A percentile compares a stretch with the other conserved stretches of the same genome.
phyloP scores from a whole-genome alignment of 1,140 invertebrate species.

The Drosophila sturtevanti region DNA sequence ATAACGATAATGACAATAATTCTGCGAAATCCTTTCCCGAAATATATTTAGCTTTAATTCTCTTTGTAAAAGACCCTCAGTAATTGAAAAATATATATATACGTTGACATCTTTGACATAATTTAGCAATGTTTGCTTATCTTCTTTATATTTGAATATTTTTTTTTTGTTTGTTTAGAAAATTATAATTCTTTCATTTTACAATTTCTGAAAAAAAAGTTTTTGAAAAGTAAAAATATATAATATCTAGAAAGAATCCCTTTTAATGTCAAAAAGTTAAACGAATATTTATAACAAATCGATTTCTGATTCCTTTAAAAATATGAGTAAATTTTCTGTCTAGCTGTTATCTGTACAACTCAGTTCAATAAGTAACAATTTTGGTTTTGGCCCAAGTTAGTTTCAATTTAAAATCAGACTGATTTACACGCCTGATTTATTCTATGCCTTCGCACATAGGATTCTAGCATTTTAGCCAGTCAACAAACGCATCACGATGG shows the following conservation, averaged over 20 bases:
- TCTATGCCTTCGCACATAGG: neutral
- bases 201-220: neutral
- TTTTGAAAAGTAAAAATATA: too few relatives aligned
- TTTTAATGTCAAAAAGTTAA: neutral
- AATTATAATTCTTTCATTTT: too few relatives aligned
- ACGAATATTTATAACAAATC: neutral
- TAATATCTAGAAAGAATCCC: neutral
- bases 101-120: too few relatives aligned
- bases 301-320: neutral
- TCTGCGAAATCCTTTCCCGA: too few relatives aligned
- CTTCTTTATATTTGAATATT: too few relatives aligned
- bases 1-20: too few relatives aligned
- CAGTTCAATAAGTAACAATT: neutral
- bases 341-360: neutral
- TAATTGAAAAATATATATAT: too few relatives aligned
- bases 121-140: too few relatives aligned
- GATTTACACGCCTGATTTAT: neutral
- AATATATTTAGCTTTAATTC: too few relatives aligned
- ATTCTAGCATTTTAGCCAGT: neutral
- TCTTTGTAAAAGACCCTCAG: too few relatives aligned
- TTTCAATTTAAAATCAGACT: neutral
- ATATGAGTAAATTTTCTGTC: conserved; percentile 3
- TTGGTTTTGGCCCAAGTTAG: neutral
- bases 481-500: conserved; percentile 3
- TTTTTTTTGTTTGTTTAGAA: too few relatives aligned